Evolutionary conservation across 2,113 vertebrate species (phyloP).

Genomic region (Crocuta crocuta): DNA sequence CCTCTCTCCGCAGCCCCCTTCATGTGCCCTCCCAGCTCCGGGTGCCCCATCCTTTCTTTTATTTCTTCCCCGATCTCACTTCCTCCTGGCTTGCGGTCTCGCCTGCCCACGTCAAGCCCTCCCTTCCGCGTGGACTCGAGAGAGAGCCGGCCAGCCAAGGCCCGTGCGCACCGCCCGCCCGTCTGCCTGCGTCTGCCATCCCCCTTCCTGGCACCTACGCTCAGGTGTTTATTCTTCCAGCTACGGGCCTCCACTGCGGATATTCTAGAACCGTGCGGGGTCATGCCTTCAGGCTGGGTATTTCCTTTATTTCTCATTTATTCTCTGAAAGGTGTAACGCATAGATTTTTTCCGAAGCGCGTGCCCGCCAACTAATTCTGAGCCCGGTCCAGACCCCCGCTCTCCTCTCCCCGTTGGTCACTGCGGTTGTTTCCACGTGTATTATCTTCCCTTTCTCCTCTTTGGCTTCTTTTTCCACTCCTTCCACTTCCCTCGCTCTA

Average conservation of each 20-base stretch:
- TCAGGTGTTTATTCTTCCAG: neutral
- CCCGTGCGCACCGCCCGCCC: neutral
- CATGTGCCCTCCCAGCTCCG: neutral
- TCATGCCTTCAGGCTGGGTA: neutral
- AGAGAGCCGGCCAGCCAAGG: neutral
- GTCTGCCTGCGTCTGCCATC: neutral
- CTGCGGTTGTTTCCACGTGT: neutral
- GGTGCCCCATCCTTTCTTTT: neutral
- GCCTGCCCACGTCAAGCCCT: neutral
- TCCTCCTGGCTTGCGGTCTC: neutral
- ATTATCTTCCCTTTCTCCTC: neutral
- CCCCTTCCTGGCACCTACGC: neutral
- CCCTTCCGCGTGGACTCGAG: accelerated
- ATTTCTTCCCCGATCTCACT: neutral
- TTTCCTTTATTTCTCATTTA: neutral
- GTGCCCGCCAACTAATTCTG: neutral
- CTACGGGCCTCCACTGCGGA: neutral
- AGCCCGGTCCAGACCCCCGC: neutral
- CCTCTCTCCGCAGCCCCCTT: neutral
- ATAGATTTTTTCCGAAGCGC: neutral
- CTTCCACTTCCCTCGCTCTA: neutral
- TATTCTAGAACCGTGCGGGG: neutral
- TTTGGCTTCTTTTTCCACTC: neutral
- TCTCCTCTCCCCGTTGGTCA: conserved; percentile 4
- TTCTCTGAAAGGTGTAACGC: neutral